Evolutionary conservation across 2,888 invertebrate species (phyloP), one percentile per base, ranked within the genome.

Genomic region (Cybosia mesomella): DNA sequence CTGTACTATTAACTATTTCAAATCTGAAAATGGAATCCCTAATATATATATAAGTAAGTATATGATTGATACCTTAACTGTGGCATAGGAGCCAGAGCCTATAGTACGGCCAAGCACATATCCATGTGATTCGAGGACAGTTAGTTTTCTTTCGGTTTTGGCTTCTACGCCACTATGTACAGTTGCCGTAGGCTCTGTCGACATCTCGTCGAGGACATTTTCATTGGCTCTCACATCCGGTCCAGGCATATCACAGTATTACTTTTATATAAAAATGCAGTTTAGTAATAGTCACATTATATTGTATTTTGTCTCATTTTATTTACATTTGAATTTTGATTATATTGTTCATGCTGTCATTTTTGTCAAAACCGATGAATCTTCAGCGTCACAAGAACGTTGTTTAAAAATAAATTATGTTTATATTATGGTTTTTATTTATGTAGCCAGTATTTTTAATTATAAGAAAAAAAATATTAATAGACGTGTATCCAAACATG

Each of bases 61-160:
- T 53, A 21, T 32, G 18, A 13, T 8, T 15, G 15, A 68, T 92
- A 97, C 97, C 95, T 97, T 97, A 13, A 98, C 98, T 64, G 97
- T 97, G 58, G 98, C 97, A 91, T 97, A 98, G 54, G 97, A 97
- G 24, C 98, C 98, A n/a, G 96, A 96, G 8, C 98, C 98, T 78
- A 98, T 97, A 8, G 96, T 96, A 85, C 96, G 96, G 22, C 97
- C 97, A 67, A 98, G 91, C 65, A 95, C 95, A 82, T 97, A 97
- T 73, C 98, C 98, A 88, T 97, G 97, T 34, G 96, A 96, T 91
- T 97, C 97, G 49, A 98, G 95, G 60, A 97, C 97, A n/a, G 97
- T 96, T 77, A 95, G 85, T 84, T 95, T 95, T 74, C 89, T 88
- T 74, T 95, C 95, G 73, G 91, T 70, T 83, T 93, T 94, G 54